Base-by-base conservation (phyloP, 2,113 vertebrate genomes). In the Urocitellus parryii region DNA sequence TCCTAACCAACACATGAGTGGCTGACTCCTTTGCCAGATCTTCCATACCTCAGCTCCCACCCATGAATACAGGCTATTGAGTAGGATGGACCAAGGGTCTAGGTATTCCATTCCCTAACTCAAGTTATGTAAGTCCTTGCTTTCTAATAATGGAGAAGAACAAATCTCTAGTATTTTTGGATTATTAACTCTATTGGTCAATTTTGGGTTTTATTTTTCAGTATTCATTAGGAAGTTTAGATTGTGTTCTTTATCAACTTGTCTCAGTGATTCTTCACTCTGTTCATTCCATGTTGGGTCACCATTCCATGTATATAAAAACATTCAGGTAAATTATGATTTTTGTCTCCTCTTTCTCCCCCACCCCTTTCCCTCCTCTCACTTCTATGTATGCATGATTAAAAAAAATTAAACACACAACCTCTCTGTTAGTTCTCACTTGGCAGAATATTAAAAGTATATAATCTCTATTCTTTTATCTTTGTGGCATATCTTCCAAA, bases 361-460 rank as follows among this genome's bases (percentile, higher is more conserved):
- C 48, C 11, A 11, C 10, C 48, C 48, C 12, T 51, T 91, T 96
- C 77, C 97, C 96, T 97, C 95, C 80, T 97, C 88, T 96, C 48
- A 48, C 29, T 92, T 92, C 79, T 82, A 90, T 16, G 14, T 97
- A 10, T 67, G 77, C 53, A 88, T 67, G 9, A 81, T 92, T 74
- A 67, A 85, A 34, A 58, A 90, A 90, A 94, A 51, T 51, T 77
- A 94, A 91, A 94, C 0, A 1, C 0, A 86, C 92, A 74, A 61
- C 87, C 45, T 48, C 91, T 92, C 45, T 77, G n/a, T 84, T 67
- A 24, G 78, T 96, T 92, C 65, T 53, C 2, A 25, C 29, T 39
- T n/a, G 11, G 1, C 4, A 78, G 48, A 86, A n/a, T 68, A 96
- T 94, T 90, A 93, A 92, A 86, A 96, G 88, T 63, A 32, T 34